Evolutionary conservation across 2,113 vertebrate genomes (phyloP), one percentile per base, ranked within the genome.

Genomic region (Hirundichthys speculiger): DNA sequence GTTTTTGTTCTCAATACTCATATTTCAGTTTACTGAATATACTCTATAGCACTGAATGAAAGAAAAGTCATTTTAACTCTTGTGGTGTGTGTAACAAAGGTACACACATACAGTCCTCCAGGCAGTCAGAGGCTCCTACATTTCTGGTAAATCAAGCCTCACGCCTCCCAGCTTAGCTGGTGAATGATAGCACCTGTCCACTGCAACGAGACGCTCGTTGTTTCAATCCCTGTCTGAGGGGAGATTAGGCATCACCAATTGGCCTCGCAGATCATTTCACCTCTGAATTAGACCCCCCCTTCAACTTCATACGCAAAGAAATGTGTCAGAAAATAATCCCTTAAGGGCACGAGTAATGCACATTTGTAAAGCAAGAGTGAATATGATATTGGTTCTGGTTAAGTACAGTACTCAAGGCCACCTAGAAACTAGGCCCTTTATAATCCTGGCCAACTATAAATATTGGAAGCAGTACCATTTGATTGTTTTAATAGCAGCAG

Each of bases 401-500:
- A 84, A 89, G 73, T 65, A 86, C 77, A 70, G 80, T 85, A 83
- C 81, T 76, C 61, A n/a, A 60, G 89, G 86, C 90, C 90, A 91
- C 88, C 89, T 87, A 88, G 86, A 88, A 90, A 83, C 73, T 60
- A 38, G 77, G 77, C 71, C 68, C 86, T 79, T 73, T 84, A 67
- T 91, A 92, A 92, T 91, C 87, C 88, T 47, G 16, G 83, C 82
- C 80, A 82, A 86, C 86, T 90, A 76, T 92, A 92, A 93, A 92
- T 92, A 93, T 91, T 88, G 87, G 85, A 91, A 88, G 77, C 79
- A 27, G 46, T 19, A 79, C 75, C 51, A 45, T 87, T 88, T 91
- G 90, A 91, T 93, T 93, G 90, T 93, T 94, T 93, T 91, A 92
- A 92, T 91, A 92, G 89, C 82, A 92, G 83, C 91, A 94, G 90